Conservation (phyloP, 2,797 vertebrate species). For the Alouatta caraya region DNA sequence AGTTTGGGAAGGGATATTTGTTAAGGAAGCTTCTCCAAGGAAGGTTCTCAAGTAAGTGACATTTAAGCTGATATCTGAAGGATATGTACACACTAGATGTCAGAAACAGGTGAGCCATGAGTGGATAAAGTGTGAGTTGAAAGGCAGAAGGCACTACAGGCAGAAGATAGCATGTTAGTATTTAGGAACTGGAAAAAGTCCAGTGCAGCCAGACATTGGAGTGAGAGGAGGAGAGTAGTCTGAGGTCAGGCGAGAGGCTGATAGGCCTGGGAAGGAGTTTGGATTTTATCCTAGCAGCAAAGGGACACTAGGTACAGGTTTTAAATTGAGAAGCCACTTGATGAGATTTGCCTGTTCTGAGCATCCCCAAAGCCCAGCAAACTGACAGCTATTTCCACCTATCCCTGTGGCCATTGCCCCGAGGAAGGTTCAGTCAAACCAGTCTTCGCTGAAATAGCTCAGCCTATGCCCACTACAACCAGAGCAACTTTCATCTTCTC, state of each 20-base stretch:
- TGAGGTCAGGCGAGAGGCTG: background rate
- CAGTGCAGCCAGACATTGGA: background rate
- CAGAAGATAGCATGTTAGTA: background rate
- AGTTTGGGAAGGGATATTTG: background rate
- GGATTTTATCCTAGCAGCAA: background rate
- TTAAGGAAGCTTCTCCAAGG: background rate
- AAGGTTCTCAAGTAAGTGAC: background rate
- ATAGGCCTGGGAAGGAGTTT: background rate
- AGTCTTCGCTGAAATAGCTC: background rate
- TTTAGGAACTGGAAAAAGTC: background rate
- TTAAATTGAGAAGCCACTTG: background rate
- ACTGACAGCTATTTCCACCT: background rate
- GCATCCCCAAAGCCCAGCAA: background rate
- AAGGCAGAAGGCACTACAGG: background rate
- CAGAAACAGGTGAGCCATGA: background rate
- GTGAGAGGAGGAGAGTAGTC: background rate
- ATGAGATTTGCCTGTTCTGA: background rate
- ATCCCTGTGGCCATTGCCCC: rapidly evolving
- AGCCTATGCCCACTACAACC: background rate
- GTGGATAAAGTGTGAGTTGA: background rate
- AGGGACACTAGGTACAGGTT: background rate
- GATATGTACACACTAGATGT: background rate
- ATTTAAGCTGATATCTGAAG: background rate
- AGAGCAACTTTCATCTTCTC: background rate
- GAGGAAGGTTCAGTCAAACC: background rate